These are phyloP conservation scores for Podocnemis expansa DNA, from an alignment of 2,113 vertebrate species.

Conservation along the genomic window DNA sequence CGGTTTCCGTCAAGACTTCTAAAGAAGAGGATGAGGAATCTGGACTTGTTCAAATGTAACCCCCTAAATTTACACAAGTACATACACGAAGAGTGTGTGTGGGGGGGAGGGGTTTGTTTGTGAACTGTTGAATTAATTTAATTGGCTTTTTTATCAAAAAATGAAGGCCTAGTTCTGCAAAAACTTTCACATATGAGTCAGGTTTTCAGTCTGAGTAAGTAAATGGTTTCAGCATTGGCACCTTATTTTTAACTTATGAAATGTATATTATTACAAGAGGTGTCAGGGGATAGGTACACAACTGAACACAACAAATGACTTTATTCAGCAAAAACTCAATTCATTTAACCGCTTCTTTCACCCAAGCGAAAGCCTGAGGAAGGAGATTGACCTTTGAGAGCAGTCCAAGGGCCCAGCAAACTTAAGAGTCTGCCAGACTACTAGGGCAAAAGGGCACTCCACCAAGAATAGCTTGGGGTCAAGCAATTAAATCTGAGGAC, in stretches of 20 bases:
- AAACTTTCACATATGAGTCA: accelerated
- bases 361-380: neutral
- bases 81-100: neutral
- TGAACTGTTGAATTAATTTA: conserved; percentile 6
- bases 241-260: neutral
- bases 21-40: neutral
- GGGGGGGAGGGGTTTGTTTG: neutral
- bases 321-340: neutral
- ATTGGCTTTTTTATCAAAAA: conserved; percentile 26
- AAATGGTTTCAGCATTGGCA: neutral
- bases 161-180: neutral
- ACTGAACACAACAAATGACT: neutral
- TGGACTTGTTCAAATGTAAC: neutral
- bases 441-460: neutral
- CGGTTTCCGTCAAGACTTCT: neutral
- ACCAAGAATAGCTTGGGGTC: accelerated
- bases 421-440: neutral
- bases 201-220: neutral
- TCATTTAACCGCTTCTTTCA: neutral
- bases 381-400: neutral
- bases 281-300: accelerated
- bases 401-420: neutral
- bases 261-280: neutral
- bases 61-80: neutral
- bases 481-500: neutral